phyloP scores from a whole-genome alignment of 2,113 vertebrate genomes.

The Pogona vitticeps region DNA sequence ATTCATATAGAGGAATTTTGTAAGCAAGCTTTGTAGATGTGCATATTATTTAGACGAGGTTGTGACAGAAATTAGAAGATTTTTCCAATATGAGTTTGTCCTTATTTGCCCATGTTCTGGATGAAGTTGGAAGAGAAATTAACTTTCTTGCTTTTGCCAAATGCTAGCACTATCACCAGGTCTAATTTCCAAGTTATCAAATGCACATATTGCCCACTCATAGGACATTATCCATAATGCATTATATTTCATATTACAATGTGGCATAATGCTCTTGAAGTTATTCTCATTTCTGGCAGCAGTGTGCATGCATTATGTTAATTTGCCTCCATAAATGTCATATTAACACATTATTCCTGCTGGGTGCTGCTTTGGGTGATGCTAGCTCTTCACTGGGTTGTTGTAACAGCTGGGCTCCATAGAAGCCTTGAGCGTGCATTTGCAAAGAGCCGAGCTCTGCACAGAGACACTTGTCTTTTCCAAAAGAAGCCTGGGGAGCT shows the following conservation, averaged over 20 bases:
- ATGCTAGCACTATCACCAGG: neutral
- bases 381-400: constrained; percentile 1
- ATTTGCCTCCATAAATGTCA: constrained; percentile 35
- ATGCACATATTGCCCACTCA: neutral
- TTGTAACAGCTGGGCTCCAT: constrained; percentile 11
- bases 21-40: neutral
- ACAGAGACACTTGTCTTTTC: neutral
- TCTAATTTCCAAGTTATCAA: constrained; percentile 13
- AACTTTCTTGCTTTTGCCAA: neutral
- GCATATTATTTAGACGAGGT: neutral
- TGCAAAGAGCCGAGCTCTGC: neutral
- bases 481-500: neutral
- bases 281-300: constrained; percentile 13
- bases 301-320: constrained; percentile 20
- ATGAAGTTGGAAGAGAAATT: neutral
- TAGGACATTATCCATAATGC: neutral
- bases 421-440: constrained; percentile 1
- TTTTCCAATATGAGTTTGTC: neutral
- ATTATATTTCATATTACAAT: constrained; percentile 5
- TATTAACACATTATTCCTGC: constrained; percentile 28
- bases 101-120: neutral
- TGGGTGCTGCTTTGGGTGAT: constrained; percentile 17
- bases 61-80: neutral
- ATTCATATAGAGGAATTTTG: neutral
- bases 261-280: constrained; percentile 10